These are phyloP conservation scores for Andinoacara biseriatus DNA, from an alignment of 2,113 vertebrate species.

Conservation along the genomic window DNA sequence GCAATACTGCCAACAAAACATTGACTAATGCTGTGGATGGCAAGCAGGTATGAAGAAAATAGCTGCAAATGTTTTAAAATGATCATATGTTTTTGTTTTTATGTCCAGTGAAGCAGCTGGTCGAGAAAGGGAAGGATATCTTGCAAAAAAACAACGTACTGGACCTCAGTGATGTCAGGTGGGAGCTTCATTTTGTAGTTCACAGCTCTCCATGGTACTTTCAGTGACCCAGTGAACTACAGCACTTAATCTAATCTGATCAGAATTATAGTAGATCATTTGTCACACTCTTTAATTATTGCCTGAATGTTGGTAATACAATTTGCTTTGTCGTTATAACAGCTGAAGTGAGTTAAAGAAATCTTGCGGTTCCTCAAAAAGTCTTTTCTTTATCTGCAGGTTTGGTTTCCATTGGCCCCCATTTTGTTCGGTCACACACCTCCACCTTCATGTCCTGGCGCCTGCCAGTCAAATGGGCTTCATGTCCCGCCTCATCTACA, in stretches of 20 bases:
- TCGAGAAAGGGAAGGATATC: constrained; percentile 87
- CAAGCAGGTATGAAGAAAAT: neutral
- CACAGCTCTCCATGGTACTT: neutral
- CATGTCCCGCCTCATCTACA: constrained; percentile 88
- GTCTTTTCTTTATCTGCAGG: constrained; percentile 75
- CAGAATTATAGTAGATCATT: neutral
- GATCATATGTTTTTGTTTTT: constrained; percentile 22
- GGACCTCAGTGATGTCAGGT: constrained; percentile 90
- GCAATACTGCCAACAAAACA: neutral
- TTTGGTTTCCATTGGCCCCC: constrained; percentile 97
- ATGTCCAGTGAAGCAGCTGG: constrained; percentile 87
- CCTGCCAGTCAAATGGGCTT: constrained; percentile 91
- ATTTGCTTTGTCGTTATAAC: neutral
- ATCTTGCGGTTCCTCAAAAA: neutral
- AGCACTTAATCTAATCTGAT: neutral
- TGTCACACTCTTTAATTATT: neutral
- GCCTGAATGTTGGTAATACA: neutral
- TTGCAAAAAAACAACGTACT: constrained; percentile 87
- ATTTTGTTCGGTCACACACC: constrained; percentile 91
- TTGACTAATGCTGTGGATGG: neutral
- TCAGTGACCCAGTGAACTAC: neutral
- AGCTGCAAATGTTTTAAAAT: neutral
- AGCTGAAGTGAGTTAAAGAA: neutral
- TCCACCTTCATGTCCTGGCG: constrained; percentile 95
- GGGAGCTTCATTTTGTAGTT: constrained; percentile 18